These are phyloP conservation scores for Kobus ellipsiprymnus DNA, from an alignment of 2,113 vertebrate species.

Conservation along the genomic window DNA sequence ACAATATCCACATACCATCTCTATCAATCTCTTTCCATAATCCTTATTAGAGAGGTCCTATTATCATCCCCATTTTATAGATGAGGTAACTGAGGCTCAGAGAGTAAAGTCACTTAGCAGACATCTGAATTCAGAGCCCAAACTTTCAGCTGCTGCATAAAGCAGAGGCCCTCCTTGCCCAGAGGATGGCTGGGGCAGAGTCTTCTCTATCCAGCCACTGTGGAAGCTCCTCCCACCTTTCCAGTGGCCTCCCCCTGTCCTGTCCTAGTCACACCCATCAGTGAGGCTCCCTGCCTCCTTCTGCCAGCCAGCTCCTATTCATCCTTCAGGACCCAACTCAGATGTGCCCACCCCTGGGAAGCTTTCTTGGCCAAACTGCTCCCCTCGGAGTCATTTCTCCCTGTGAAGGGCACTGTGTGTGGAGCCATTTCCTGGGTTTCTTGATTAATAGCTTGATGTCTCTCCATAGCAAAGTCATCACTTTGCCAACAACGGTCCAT, in stretches of 20 bases:
- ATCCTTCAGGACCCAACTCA: neutral
- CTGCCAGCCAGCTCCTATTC: neutral
- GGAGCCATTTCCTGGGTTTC: neutral
- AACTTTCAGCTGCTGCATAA: neutral
- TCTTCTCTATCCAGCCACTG: neutral
- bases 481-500: neutral
- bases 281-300: neutral
- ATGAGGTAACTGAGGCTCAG: neutral
- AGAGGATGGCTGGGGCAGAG: too few species aligned
- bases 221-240: neutral
- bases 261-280: too few species aligned
- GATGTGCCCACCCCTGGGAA: neutral
- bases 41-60: neutral
- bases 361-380: neutral
- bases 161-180: neutral
- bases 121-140: neutral
- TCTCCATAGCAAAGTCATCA: neutral
- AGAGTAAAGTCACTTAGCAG: neutral
- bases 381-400: neutral
- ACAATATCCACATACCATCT: rapidly evolving
- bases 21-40: neutral
- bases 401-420: too few species aligned
- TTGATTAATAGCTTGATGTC: neutral
- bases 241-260: neutral
- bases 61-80: neutral